Conservation (phyloP, 2,888 invertebrate species). For the Petrolisthes cinctipes region DNA sequence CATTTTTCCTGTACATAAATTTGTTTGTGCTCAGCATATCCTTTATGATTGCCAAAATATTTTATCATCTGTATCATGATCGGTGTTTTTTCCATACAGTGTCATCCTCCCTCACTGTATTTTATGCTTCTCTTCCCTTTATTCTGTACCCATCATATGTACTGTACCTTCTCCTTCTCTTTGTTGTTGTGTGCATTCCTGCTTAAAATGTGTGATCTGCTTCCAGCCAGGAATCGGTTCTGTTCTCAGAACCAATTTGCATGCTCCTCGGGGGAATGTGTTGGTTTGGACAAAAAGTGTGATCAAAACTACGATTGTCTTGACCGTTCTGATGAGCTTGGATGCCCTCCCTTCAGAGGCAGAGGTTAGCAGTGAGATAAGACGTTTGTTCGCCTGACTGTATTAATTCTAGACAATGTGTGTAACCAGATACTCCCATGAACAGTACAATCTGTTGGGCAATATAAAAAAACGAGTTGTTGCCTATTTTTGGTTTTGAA, state of each 20-base stretch:
- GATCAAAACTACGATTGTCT: slow-evolving; percentile 75
- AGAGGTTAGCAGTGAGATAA: slow-evolving; percentile 21
- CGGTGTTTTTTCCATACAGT: neutral
- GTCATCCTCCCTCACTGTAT: neutral
- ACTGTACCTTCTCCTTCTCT: slow-evolving; percentile 10
- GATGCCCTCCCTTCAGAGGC: neutral
- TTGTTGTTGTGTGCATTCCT: neutral
- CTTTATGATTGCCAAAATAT: too few relatives aligned
- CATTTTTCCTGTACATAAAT: neutral
- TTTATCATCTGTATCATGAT: too few relatives aligned
- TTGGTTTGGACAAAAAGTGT: slow-evolving; percentile 74
- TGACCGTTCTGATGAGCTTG: slow-evolving; percentile 75
- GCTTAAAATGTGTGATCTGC: neutral
- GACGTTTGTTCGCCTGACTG: neutral
- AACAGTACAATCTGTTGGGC: too few relatives aligned
- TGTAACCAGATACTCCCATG: too few relatives aligned
- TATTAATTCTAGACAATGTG: too few relatives aligned
- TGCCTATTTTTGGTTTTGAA: too few relatives aligned
- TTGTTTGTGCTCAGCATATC: neutral
- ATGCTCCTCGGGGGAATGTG: slow-evolving; percentile 72
- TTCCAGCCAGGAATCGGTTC: neutral
- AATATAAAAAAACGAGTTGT: too few relatives aligned
- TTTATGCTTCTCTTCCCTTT: neutral
- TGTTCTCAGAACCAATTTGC: slow-evolving; percentile 43
- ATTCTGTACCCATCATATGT: neutral